Evolutionary conservation across 2,888 invertebrate genomes (phyloP).

Genomic region (Drosophila greeni): DNA sequence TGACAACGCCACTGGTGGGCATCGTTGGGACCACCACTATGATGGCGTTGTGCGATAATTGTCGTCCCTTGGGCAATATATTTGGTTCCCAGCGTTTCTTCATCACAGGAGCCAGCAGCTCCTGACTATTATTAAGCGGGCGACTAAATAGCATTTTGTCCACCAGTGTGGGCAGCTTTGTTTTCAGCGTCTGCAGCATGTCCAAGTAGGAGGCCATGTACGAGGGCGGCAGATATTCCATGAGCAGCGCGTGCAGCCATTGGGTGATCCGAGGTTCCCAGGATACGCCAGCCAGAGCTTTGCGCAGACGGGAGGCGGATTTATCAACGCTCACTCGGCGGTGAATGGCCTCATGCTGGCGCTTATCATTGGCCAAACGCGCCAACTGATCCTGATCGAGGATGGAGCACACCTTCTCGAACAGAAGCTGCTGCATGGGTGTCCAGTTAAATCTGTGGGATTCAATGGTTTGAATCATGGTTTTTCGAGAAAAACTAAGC

Average conservation of each 20-base stretch:
- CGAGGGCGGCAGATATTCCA: conserved; percentile 83
- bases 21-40: conserved; percentile 83
- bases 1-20: conserved; percentile 78
- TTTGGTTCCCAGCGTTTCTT: conserved; percentile 86
- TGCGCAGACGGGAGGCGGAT: conserved; percentile 83
- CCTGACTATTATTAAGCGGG: conserved; percentile 81
- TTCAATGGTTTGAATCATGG: background rate
- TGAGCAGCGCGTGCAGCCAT: conserved; percentile 87
- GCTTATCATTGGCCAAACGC: conserved; percentile 82
- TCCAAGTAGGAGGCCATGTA: conserved; percentile 88
- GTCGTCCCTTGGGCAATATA: conserved; percentile 83
- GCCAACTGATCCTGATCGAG: conserved; percentile 84
- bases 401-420: conserved; percentile 83
- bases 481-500: background rate
- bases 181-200: conserved; percentile 85
- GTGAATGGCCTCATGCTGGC: conserved; percentile 84
- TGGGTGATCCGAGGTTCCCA: conserved; percentile 87
- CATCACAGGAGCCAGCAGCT: conserved; percentile 82
- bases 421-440: conserved; percentile 83
- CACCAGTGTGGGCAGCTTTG: conserved; percentile 85
- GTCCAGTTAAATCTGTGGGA: conserved; percentile 82
- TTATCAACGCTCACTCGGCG: conserved; percentile 86
- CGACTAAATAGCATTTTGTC: conserved; percentile 85
- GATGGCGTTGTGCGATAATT: conserved; percentile 85
- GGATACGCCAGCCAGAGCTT: conserved; percentile 84